phyloP scores from a whole-genome alignment of 2,113 vertebrate species.

The Amazona guildingii region DNA sequence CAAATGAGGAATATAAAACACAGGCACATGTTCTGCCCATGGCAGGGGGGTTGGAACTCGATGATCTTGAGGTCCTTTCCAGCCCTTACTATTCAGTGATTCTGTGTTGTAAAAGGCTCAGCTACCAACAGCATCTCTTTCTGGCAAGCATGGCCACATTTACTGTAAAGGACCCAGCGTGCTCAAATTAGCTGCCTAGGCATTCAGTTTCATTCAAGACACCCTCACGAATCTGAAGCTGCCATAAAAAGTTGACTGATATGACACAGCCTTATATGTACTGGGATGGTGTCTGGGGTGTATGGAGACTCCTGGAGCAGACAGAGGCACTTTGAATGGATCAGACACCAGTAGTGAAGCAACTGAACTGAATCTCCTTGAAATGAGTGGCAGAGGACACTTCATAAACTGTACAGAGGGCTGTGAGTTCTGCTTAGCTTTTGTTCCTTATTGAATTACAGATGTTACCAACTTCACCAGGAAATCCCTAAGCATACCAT shows the following conservation, averaged over 20 bases:
- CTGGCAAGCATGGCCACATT: background rate
- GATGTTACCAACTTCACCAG: background rate
- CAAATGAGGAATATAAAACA: background rate
- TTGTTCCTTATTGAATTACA: background rate
- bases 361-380: background rate
- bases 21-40: too few relatives aligned
- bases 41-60: too few relatives aligned
- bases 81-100: too few relatives aligned
- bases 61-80: too few relatives aligned
- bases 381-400: background rate
- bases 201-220: fast-evolving
- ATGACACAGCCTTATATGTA: fast-evolving
- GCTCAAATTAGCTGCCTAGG: background rate
- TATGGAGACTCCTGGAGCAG: background rate
- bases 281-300: background rate
- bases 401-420: background rate
- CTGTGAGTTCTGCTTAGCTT: background rate
- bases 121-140: background rate
- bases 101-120: background rate
- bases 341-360: background rate
- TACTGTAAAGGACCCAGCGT: background rate
- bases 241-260: background rate
- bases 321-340: background rate
- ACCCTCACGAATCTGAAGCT: background rate
- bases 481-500: background rate